Base-by-base conservation (phyloP, 2,113 vertebrate genomes). In the Dicrurus megarhynchus region DNA sequence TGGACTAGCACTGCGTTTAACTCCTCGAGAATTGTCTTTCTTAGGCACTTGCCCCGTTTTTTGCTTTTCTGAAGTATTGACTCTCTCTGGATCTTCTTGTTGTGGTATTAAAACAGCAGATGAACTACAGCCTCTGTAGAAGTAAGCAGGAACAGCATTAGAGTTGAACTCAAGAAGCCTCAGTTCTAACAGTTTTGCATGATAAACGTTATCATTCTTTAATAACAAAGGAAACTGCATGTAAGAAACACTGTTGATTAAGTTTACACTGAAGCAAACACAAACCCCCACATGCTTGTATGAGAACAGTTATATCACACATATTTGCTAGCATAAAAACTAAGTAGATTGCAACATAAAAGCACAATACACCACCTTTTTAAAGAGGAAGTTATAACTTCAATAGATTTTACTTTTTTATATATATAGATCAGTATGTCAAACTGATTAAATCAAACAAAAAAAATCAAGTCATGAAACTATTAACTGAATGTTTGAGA, bases 1-100 rank as follows among this genome's bases (percentile, higher is more conserved):
- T 92, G 99, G 98, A 97, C 99, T 99, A 96, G 99, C 99, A 93
- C 98, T 99, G 97, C 99, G 98, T 97, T 99, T 99, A 85, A 99
- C 98, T 97, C 99, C 99, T 93, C 99, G 98, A 97, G 98, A 98
- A 97, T 98, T 98, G 97, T 99, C 99, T 94, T 98, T 99, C 97
- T 99, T 99, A 97, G 99, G 98, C 97, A 98, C 98, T 96, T 99
- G 99, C 97, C 98, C 98, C 94, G 98, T 97, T 98, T 98, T 98
- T 79, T 98, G 98, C 97, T 98, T 98, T 97, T 99, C 99, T 94
- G 99, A 99, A 98, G 98, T 98, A 97, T 95, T 99, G 94, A 98
- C 98, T 98, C 98, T 98, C 94, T 99, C 99, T 88, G 98, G 97
- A 96, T 99, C 99, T 97, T 99, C 99, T 98, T 99, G 97, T 86